Percentiles rank a stretch among this genome's conserved stretches.
phyloP scores from a whole-genome alignment of 2,888 invertebrate genomes.

The Tineola bisselliella region DNA sequence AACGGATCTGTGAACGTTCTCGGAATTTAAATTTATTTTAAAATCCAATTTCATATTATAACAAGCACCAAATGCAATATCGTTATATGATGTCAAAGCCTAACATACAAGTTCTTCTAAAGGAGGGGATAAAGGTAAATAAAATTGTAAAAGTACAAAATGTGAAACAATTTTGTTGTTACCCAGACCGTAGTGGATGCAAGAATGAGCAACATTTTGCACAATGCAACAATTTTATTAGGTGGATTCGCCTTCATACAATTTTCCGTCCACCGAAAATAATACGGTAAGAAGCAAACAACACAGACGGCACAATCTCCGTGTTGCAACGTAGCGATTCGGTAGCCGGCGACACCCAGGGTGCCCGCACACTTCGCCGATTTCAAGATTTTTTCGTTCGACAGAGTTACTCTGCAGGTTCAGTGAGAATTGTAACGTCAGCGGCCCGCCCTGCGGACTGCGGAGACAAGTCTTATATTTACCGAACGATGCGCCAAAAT shows the following conservation, averaged over 20 bases:
- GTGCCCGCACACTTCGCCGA: constrained; percentile 45
- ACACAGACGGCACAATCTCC: constrained; percentile 60
- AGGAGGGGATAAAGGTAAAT: constrained; percentile 1
- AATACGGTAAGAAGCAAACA: constrained; percentile 60
- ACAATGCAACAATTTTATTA: constrained; percentile 42
- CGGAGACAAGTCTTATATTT: constrained; percentile 46
- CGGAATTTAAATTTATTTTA: not conserved
- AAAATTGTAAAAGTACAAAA: constrained; percentile 9
- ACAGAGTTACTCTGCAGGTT: constrained; percentile 22
- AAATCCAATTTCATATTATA: not conserved
- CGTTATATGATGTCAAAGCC: not conserved
- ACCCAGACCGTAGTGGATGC: constrained; percentile 7
- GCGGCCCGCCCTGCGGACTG: constrained; percentile 36
- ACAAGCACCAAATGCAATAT: not conserved
- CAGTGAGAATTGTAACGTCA: constrained; percentile 53
- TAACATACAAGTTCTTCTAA: not conserved
- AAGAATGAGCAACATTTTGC: constrained; percentile 27
- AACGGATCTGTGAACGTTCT: not conserved
- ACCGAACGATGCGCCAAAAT: constrained; percentile 65
- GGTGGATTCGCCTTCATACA: constrained; percentile 44
- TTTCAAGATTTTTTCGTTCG: constrained; percentile 51
- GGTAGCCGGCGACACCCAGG: constrained; percentile 53
- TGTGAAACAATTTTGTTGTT: constrained; percentile 13
- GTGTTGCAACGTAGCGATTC: constrained; percentile 59
- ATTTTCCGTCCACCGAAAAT: constrained; percentile 50